Percentiles rank a stretch among this genome's conserved stretches.
Conservation (phyloP, 2,113 vertebrate species). For the Tonatia bakeri region DNA sequence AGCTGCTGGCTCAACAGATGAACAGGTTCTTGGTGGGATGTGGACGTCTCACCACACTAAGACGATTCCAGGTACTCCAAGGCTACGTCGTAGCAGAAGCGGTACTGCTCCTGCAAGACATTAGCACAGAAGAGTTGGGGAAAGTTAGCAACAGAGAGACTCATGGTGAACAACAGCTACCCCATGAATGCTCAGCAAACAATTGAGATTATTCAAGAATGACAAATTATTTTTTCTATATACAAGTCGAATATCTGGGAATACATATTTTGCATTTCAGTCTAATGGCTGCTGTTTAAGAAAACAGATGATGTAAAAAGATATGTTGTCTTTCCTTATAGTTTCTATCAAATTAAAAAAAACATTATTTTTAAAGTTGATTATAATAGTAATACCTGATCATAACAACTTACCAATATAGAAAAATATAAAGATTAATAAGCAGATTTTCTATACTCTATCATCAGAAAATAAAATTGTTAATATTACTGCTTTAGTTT, state of each 20-base stretch:
- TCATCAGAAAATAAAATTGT: not conserved
- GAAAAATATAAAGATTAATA: not conserved
- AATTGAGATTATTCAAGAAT: not conserved
- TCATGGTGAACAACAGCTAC: not conserved
- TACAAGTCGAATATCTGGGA: not conserved
- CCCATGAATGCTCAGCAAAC: not conserved
- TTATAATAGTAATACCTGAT: not conserved
- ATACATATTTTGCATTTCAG: not conserved
- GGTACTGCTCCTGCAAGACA: slow-evolving; percentile 92
- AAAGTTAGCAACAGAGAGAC: not conserved
- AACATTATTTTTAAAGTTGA: not conserved
- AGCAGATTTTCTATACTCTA: not conserved
- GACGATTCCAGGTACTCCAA: slow-evolving; percentile 97
- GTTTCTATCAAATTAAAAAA: not conserved
- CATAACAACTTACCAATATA: not conserved
- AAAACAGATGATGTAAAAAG: not conserved
- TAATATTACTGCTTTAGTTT: not conserved
- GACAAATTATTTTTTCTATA: not conserved
- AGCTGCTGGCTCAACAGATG: slow-evolving; percentile 77
- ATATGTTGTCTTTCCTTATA: not conserved
- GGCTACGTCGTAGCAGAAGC: slow-evolving; percentile 97
- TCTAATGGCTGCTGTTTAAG: not conserved
- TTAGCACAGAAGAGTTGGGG: not conserved
- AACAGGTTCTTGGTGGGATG: slow-evolving; percentile 62
- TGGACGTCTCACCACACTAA: slow-evolving; percentile 77